Evolutionary conservation across 2,888 invertebrate genomes (phyloP).

Genomic region (Lasioglossum oenotherae): DNA sequence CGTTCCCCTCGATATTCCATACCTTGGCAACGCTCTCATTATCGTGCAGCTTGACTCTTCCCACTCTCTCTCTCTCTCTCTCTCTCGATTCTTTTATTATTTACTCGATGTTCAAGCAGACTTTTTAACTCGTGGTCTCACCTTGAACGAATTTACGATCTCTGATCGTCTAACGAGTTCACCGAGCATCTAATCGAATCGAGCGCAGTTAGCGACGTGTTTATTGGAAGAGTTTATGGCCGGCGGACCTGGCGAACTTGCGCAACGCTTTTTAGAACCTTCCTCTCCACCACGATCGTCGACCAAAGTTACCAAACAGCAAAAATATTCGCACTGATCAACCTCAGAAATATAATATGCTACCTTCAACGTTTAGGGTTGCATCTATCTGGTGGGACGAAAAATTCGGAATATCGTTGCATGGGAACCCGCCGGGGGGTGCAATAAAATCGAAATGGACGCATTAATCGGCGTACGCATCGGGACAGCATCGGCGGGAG

Average conservation of each 20-base stretch:
- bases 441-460: background rate
- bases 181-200: constrained; percentile 78
- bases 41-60: background rate
- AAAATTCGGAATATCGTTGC: background rate
- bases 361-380: background rate
- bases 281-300: background rate
- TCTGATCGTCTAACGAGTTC: constrained; percentile 76
- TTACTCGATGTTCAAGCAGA: background rate
- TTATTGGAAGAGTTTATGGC: background rate
- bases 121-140: constrained; percentile 42
- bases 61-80: constrained; percentile 33
- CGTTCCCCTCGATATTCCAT: background rate
- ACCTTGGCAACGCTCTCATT: background rate
- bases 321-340: too few relatives aligned
- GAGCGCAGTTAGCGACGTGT: constrained; percentile 48
- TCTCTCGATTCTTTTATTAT: constrained; percentile 21
- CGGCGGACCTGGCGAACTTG: background rate
- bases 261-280: background rate
- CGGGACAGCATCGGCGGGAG: background rate
- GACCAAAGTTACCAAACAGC: background rate
- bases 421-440: background rate
- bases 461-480: background rate
- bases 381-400: background rate
- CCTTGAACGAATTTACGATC: constrained; percentile 74
- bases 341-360: background rate